phyloP scores from a whole-genome alignment of 1,140 invertebrate species.

The Anagrus nilaparvatae region DNA sequence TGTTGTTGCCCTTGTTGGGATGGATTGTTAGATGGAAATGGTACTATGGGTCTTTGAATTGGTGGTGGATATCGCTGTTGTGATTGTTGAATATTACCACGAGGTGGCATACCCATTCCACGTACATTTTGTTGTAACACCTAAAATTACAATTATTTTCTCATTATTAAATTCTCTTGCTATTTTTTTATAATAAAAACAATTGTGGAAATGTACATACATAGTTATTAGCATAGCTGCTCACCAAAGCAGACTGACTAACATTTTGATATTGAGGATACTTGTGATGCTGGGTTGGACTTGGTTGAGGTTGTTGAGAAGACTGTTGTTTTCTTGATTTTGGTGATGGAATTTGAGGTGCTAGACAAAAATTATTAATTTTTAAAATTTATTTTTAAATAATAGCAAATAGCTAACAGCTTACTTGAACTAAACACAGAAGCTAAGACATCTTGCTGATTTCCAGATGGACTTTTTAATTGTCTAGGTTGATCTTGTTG shows the following conservation, averaged over 20 bases:
- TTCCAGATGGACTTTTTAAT: conserved; percentile 48
- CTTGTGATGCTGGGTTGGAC: conserved; percentile 49
- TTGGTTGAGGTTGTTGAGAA: conserved; percentile 44
- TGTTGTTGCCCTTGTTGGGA: conserved; percentile 35
- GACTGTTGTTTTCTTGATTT: conserved; percentile 44
- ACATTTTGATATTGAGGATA: conserved; percentile 44
- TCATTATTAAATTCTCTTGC: background rate
- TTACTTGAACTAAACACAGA: conserved; percentile 46
- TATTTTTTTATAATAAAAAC: conserved; percentile 7
- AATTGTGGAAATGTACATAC: conserved; percentile 33
- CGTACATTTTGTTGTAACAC: conserved; percentile 39
- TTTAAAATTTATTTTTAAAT: background rate
- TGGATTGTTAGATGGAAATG: conserved; percentile 39
- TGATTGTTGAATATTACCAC: conserved; percentile 36
- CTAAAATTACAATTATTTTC: conserved; percentile 18
- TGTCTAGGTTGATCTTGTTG: conserved; percentile 47
- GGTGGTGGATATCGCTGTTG: conserved; percentile 41
- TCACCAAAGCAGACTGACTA: conserved; percentile 42
- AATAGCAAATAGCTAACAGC: conserved; percentile 18
- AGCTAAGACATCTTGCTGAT: conserved; percentile 42
- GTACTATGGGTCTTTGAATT: conserved; percentile 40
- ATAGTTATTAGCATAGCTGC: conserved; percentile 42
- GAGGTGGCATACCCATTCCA: conserved; percentile 40
- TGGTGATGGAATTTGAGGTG: conserved; percentile 43
- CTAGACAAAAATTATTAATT: conserved; percentile 32